Conservation (phyloP, 2,888 invertebrate genomes). For the Ceraclea dissimilis region DNA sequence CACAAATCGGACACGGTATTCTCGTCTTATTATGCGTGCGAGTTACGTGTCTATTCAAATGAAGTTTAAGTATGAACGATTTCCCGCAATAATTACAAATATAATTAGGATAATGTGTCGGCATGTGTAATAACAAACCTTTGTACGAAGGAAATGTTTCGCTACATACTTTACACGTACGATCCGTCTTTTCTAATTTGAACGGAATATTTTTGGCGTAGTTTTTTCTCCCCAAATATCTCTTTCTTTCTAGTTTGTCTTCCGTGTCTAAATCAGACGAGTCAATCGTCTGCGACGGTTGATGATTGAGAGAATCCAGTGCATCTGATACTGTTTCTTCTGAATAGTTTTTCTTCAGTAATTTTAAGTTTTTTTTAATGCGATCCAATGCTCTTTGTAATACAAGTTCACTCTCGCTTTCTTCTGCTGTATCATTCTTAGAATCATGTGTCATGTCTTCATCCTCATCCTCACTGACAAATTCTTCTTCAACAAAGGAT, state of each 20-base stretch:
- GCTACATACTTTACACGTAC: constrained; percentile 13
- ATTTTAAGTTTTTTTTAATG: not conserved
- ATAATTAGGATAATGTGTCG: constrained; percentile 18
- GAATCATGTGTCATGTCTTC: not conserved
- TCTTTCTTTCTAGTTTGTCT: not conserved
- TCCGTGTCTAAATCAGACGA: not conserved
- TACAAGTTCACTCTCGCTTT: not conserved
- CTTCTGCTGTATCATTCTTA: not conserved
- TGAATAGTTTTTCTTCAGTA: not conserved
- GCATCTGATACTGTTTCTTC: not conserved
- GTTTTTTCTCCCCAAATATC: not conserved
- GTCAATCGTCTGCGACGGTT: not conserved
- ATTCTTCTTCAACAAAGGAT: too few relatives aligned
- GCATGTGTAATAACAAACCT: constrained; percentile 15
- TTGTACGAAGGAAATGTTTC: constrained; percentile 17
- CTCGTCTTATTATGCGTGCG: constrained; percentile 1
- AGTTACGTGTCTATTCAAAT: constrained; percentile 14
- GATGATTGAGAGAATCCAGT: not conserved
- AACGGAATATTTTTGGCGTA: not conserved
- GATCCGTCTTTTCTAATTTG: constrained; percentile 6
- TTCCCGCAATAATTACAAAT: constrained; percentile 21
- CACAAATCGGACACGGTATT: constrained; percentile 10
- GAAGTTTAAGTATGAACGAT: constrained; percentile 8
- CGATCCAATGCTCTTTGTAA: not conserved
- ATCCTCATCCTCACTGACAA: too few relatives aligned